Base-by-base conservation (phyloP, 2,797 vertebrate species). In the Gambusia yucatana region DNA sequence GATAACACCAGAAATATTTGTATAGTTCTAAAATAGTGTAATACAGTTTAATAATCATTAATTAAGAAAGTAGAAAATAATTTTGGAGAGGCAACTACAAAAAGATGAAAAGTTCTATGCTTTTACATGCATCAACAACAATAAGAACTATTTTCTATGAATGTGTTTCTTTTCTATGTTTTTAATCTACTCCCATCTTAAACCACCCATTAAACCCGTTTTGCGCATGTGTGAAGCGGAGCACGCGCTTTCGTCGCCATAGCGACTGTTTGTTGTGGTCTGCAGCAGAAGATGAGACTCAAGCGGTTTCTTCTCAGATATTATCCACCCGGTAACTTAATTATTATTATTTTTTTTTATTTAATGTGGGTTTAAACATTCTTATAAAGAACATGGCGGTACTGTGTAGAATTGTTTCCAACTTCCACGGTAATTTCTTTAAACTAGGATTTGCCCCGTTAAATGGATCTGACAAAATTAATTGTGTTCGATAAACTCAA, bases 261-360 rank as follows among this genome's bases (percentile, higher is more conserved):
- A 82, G 94, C 73, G 93, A 96, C 94, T 65, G 70, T 89, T 73
- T 95, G 95, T 96, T 95, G 90, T 57, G 4, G 36, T 2, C 25
- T 4, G 33, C 48, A 10, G 52, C 1, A n/a, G 30, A 90, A 69
- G 52, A 98, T 98, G 98, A 96, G 93, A 87, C 96, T 98, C 65
- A 97, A 94, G 86, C 94, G 97, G 77, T 95, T 99, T 55, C 91
- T 97, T 69, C 95, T 99, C 9, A 94, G 98, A 69, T 99, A 98
- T 94, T 99, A 97, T 85, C 98, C 98, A 0, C 94, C 94, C 87
- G 94, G 94, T 95, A 92, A 92, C 16, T 48, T 0, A 0, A 30
- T 17, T 20, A 25, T 36, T 7, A 2, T 33, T 7, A 2, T 33
- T 61, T 33, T 5, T 59, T 59, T 2, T 28, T 61, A 36, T 36